Conservation (phyloP, 2,888 invertebrate genomes). For the Dryomyza anilis region DNA sequence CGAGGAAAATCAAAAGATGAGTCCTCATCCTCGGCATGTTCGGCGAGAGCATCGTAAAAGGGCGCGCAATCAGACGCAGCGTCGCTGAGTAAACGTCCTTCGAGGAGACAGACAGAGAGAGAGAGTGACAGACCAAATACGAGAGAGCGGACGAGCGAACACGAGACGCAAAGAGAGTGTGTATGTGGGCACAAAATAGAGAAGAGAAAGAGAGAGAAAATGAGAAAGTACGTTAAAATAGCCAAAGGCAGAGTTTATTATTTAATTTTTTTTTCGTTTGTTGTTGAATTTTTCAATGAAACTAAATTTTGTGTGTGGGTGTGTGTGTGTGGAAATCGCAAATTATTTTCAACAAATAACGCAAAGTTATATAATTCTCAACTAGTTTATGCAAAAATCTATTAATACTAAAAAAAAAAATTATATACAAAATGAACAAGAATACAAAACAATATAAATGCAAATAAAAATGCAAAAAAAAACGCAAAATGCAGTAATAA, state of each 20-base stretch:
- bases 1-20: constrained; percentile 10
- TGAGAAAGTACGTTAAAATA: constrained; percentile 62
- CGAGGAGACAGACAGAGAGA: constrained; percentile 45
- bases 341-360: background rate
- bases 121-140: constrained; percentile 49
- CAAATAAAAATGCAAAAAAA: constrained; percentile 22
- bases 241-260: constrained; percentile 73
- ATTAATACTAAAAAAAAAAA: constrained; percentile 27
- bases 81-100: constrained; percentile 42
- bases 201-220: constrained; percentile 43
- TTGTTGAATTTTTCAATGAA: constrained; percentile 20
- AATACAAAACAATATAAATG: constrained; percentile 4
- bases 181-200: constrained; percentile 35
- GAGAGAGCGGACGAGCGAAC: constrained; percentile 53
- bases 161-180: constrained; percentile 39
- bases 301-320: constrained; percentile 29
- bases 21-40: constrained; percentile 40
- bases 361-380: constrained; percentile 17
- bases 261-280: no score
- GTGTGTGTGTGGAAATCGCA: background rate
- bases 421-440: constrained; percentile 10
- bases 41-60: constrained; percentile 52
- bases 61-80: constrained; percentile 46
- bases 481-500: constrained; percentile 18
- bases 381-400: constrained; percentile 20